Percentiles rank a stretch among this genome's conserved stretches.
Evolutionary conservation across 2,888 invertebrate genomes (phyloP).

Genomic region (Drosophila mimetica): DNA sequence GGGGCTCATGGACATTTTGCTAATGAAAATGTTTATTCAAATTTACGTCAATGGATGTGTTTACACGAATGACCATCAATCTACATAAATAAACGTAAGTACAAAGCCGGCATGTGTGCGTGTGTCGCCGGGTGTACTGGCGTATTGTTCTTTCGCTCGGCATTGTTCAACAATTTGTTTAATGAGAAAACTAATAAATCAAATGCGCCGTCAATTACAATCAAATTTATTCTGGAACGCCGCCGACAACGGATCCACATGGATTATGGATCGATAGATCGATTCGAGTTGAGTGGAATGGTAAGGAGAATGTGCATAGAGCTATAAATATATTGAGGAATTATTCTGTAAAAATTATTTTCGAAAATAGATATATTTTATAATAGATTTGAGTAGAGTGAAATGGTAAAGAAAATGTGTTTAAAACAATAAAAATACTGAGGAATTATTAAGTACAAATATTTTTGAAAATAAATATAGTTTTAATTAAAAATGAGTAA

Average conservation of each 20-base stretch:
- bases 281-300: slow-evolving; percentile 14
- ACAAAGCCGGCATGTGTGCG: slow-evolving; percentile 12
- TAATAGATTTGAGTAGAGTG: too few species aligned
- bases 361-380: too few species aligned
- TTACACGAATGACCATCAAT: slow-evolving; percentile 76
- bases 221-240: slow-evolving; percentile 26
- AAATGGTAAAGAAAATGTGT: too few species aligned
- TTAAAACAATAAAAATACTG: too few species aligned
- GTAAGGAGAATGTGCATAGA: neutral
- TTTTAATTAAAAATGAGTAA: too few species aligned
- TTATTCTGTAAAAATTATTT: too few species aligned
- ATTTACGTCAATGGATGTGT: slow-evolving; percentile 77
- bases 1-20: slow-evolving; percentile 63
- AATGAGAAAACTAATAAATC: slow-evolving; percentile 76
- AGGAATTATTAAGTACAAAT: too few species aligned
- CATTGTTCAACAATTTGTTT: slow-evolving; percentile 74
- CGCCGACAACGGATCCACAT: neutral
- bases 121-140: slow-evolving; percentile 4
- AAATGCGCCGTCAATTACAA: slow-evolving; percentile 59
- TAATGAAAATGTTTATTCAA: slow-evolving; percentile 80
- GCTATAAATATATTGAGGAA: too few species aligned
- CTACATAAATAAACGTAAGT: slow-evolving; percentile 56
- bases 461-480: too few species aligned
- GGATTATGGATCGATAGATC: slow-evolving; percentile 51
- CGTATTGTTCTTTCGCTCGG: slow-evolving; percentile 41